Evolutionary conservation across 1,140 invertebrate genomes (phyloP), one percentile per base, ranked within the genome.

Genomic region (Aphelinus atriplicis): DNA sequence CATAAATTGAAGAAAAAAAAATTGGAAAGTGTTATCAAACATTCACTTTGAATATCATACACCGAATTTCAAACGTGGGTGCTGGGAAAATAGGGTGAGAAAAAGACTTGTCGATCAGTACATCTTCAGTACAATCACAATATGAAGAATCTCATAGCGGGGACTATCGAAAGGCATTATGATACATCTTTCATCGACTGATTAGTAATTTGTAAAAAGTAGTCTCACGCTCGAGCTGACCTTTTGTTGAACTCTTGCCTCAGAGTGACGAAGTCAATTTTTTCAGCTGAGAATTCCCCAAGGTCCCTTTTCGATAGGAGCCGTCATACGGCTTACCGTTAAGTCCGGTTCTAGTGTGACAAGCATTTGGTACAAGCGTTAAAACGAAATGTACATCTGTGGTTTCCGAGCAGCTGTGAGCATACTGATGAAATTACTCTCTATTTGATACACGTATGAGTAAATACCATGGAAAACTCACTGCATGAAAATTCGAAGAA

Each of bases 301-400:
- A 68, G 64, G 65, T 62, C 55, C 58, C 65, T 62, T 67, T 55
- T 55, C 72, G 43, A 62, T 63, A 57, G 58, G 9, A 56, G 46
- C 3, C 67, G 50, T 69, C 66, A 65, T 58, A 61, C 42, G n/a
- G 26, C 60, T 70, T 75, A 70, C 73, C 66, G 73, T 70, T 70
- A 75, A 70, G 55, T 75, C 66, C 47, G 55, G 66, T 75, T 56
- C 5, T 64, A 26, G n/a, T 69, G 46, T 60, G 55, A 65, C 47
- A 3, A 57, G 64, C 57, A 73, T 56, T 73, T 61, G 26, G 7
- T 66, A 3, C 46, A 58, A 5, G 2, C 55, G 10, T 3, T 46
- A 48, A 50, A 58, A 65, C 26, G 26, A 56, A 9, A 47, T 45
- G 7, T 45, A 56, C 26, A 26, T 26, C 26, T 26, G 26, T 26